phyloP scores from a whole-genome alignment of 2,888 invertebrate species.

The Alsophila aescularia region DNA sequence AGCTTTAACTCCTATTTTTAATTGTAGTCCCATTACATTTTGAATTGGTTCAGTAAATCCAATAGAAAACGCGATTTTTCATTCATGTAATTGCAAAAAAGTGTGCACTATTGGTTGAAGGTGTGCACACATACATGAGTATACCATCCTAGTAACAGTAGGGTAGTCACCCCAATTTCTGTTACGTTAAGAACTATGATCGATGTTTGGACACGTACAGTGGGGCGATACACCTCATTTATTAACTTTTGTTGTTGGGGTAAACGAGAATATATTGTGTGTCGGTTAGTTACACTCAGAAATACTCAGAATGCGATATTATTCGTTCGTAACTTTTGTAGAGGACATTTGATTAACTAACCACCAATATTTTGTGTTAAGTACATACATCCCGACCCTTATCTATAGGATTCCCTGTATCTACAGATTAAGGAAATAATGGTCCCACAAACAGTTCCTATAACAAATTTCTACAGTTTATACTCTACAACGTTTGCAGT shows the following conservation, averaged over 20 bases:
- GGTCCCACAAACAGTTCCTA: no score
- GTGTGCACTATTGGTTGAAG: neutral
- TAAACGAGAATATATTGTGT: constrained; percentile 42
- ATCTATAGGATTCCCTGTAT: no score
- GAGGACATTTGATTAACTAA: neutral
- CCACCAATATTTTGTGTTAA: neutral
- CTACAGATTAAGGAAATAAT: no score
- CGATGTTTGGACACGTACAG: constrained; percentile 64
- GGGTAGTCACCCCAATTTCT: constrained; percentile 47
- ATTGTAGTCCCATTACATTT: no score
- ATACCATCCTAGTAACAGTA: constrained; percentile 26
- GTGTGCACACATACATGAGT: neutral
- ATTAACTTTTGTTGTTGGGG: constrained; percentile 54
- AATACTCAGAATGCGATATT: constrained; percentile 14
- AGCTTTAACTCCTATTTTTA: no score
- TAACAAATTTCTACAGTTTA: no score
- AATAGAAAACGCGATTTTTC: no score
- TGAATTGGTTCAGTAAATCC: no score
- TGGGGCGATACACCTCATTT: constrained; percentile 54
- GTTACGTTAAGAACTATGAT: constrained; percentile 55
- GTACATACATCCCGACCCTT: no score
- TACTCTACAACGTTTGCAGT: no score
- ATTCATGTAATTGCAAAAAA: no score
- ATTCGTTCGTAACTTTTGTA: neutral
- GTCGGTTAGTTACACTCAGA: constrained; percentile 25